phyloP scores from a whole-genome alignment of 2,113 vertebrate genomes.

The Ramphastos sulfuratus region DNA sequence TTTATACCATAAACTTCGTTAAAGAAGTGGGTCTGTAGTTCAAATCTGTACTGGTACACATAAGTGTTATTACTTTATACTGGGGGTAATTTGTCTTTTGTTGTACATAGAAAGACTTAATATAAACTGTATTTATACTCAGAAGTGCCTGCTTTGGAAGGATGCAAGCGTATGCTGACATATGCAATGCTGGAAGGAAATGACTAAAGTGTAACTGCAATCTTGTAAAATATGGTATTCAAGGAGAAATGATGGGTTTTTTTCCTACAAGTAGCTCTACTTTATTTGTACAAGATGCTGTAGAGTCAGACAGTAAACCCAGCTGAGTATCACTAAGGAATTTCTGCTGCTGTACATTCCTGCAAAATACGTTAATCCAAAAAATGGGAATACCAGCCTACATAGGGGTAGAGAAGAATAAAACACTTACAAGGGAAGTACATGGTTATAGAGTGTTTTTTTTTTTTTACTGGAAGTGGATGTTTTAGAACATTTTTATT shows the following conservation, averaged over 20 bases:
- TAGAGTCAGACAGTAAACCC: not conserved
- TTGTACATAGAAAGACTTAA: conserved; percentile 55
- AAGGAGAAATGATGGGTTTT: not conserved
- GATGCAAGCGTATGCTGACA: not conserved
- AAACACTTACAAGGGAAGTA: conserved; percentile 5
- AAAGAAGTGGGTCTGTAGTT: conserved; percentile 71
- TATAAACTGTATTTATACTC: conserved; percentile 59
- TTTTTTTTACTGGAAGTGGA: not conserved
- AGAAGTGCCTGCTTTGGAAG: conserved; percentile 22
- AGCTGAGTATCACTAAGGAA: not conserved
- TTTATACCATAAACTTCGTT: conserved; percentile 71
- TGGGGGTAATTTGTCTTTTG: conserved; percentile 33
- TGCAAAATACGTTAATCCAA: not conserved
- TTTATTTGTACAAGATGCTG: not conserved
- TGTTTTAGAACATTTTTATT: not conserved
- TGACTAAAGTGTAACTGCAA: not conserved
- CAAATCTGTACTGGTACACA: conserved; percentile 41
- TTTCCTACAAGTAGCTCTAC: not conserved
- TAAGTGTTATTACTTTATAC: conserved; percentile 36
- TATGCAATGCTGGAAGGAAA: not conserved
- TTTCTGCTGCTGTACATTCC: not conserved
- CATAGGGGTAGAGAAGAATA: not conserved
- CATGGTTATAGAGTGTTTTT: not conserved
- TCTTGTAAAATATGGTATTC: conserved; percentile 12
- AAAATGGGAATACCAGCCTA: not conserved